Conservation (phyloP, 2,888 invertebrate species). For the Epirrhoe tristata region DNA sequence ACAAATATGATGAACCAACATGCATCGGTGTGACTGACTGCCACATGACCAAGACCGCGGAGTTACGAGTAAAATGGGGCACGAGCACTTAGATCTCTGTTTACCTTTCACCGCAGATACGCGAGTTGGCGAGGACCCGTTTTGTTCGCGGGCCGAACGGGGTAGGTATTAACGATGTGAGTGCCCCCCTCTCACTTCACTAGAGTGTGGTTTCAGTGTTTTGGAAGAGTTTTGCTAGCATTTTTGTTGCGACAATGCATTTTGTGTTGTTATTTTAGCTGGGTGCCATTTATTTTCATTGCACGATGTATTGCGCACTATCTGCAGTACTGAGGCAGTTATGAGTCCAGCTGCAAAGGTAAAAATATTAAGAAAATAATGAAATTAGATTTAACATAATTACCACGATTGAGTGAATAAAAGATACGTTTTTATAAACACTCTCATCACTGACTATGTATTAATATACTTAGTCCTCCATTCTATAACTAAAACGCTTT, state of each 20-base stretch:
- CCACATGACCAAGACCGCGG: conserved; percentile 34
- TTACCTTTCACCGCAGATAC: conserved; percentile 52
- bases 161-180: conserved; percentile 23
- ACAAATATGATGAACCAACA: conserved; percentile 1
- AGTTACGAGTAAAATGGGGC: conserved; percentile 47
- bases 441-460: no score
- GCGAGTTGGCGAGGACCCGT: conserved; percentile 39
- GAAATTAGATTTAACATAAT: neutral
- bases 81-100: conserved; percentile 55
- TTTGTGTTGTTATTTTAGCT: conserved; percentile 26
- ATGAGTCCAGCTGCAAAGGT: conserved; percentile 1
- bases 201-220: conserved; percentile 32
- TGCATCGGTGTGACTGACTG: conserved; percentile 12
- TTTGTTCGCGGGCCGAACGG: conserved; percentile 22
- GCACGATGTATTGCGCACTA: conserved; percentile 8
- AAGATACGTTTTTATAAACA: neutral
- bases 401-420: neutral
- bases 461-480: no score
- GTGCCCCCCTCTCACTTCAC: conserved; percentile 24
- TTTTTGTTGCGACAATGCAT: conserved; percentile 37
- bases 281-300: conserved; percentile 31
- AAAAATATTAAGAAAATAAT: neutral
- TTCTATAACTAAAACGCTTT: no score
- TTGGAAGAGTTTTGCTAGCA: conserved; percentile 25
- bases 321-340: neutral